phyloP scores from a whole-genome alignment of 2,113 vertebrate genomes.

The Mola mola region DNA sequence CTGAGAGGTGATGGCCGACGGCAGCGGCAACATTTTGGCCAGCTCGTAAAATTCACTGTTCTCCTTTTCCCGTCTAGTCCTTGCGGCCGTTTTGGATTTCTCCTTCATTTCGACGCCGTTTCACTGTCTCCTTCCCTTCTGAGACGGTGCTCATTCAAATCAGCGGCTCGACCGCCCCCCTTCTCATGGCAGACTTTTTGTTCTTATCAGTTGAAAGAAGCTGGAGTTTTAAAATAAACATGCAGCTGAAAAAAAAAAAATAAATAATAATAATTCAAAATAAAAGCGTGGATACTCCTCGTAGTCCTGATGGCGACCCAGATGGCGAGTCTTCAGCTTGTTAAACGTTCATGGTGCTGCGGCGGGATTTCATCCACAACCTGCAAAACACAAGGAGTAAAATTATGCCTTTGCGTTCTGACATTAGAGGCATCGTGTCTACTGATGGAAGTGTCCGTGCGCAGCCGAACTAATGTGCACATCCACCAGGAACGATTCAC shows the following conservation, averaged over 20 bases:
- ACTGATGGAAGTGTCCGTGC: too few species aligned
- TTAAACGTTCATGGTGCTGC: conserved; percentile 41
- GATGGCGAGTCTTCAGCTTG: conserved; percentile 30
- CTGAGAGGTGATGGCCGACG: conserved; percentile 93
- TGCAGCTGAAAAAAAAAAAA: conserved; percentile 29
- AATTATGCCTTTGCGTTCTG: not conserved
- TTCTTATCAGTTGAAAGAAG: conserved; percentile 1
- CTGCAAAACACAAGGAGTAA: conserved; percentile 35
- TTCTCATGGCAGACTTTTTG: conserved; percentile 50
- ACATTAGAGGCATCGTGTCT: too few species aligned
- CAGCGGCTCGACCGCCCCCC: conserved; percentile 22
- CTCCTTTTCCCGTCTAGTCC: conserved; percentile 94
- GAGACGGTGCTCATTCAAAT: conserved; percentile 43
- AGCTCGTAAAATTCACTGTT: conserved; percentile 97
- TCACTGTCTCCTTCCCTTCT: conserved; percentile 22
- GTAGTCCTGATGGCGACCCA: conserved; percentile 10
- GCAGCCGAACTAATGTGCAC: too few species aligned
- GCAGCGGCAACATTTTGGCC: conserved; percentile 93
- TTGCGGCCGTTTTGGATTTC: conserved; percentile 95
- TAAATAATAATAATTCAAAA: not conserved
- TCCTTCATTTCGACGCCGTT: conserved; percentile 84
- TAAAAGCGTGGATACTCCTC: not conserved
- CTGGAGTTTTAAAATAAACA: not conserved
- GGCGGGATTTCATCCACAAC: conserved; percentile 56
- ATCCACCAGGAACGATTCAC: too few species aligned